Evolutionary conservation across 2,888 invertebrate species (phyloP), one percentile per base, ranked within the genome.

Genomic region (Listrodromus nycthemerus): DNA sequence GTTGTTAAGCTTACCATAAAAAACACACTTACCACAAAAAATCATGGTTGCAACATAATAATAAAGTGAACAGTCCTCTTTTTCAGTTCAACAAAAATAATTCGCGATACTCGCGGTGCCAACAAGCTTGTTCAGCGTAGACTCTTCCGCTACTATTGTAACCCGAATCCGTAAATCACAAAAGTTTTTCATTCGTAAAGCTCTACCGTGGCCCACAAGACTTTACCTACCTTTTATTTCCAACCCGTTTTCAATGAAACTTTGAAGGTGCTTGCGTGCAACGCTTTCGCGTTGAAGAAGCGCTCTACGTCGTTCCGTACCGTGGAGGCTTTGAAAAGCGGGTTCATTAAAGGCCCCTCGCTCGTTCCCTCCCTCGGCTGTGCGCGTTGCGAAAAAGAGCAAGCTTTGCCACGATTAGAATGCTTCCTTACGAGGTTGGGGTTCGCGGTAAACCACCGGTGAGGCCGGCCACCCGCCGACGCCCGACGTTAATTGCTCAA

Each of bases 171-270:
- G 71, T 80, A 80, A 80, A 80, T 83, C 80, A 71, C 21, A 16
- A 80, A 83, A 83, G 67, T 76, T 83, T 71, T 80, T 75, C 65
- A 75, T 21, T 71, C 70, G 71, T 66, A 69, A 74, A 75, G 74
- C 70, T 13, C 16, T 27, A 52, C 52, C 30, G 24, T 21, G 19
- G 37, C n/a, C 24, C 30, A 21, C 19, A 8, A 19, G 21, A n/a
- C 19, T 45, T 27, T 10, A 24, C 10, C 37, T 2, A 58, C 73
- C 67, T 74, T 74, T 83, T 80, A 73, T 80, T 73, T 76, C 73
- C 61, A 58, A 61, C 63, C 80, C 77, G 63, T 80, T 83, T 84
- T 80, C 80, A 81, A 70, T 83, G 76, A 76, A 83, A 80, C 61
- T 83, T 83, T 80, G 67, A 61, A 76, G 76, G 80, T 45, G 13